Evolutionary conservation across 2,888 invertebrate genomes (phyloP), one percentile per base, ranked within the genome.

Genomic region (Deilephila elpenor): DNA sequence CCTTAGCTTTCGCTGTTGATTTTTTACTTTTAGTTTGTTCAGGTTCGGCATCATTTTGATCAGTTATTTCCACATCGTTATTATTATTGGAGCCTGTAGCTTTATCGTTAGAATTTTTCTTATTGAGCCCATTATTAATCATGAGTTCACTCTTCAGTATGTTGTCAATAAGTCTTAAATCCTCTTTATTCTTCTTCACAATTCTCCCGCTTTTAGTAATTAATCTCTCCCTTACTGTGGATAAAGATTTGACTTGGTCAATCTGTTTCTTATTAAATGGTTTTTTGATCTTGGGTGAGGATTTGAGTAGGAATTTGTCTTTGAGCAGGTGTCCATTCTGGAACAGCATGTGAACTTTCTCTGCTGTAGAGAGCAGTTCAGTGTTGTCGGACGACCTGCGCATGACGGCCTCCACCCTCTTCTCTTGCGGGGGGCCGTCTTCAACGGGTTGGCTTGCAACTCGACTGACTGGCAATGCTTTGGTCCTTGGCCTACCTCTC

Each of bases 131-230:
- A 70, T 76, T 80, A 20, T 87, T 86, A 76, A 92, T 91, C 82
- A 89, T 82, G 14, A 94, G 84, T 84, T 94, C 93, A 83, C 83
- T 88, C 76, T 89, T 91, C 71, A 93, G 80, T 73, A 93, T 91
- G 70, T 88, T 87, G 77, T 91, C 88, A 75, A 91, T 83, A 37
- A 89, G 77, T 76, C 86, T 85, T 34, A 92, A 78, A 77, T 88
- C 84, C 34, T 86, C 82, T 79, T 82, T 86, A 59, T 77, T 78
- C 76, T 84, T 86, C 71, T 83, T 87, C 75, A 82, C 87, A 2
- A 89, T 78, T 71, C 78, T 79, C 19, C 88, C 88, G 77, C 78
- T 86, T 80, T 86, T 87, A 25, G 87, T 78, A 25, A 85, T 81
- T 61, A 86, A 75, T 29, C 70, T 72, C 7, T 74, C 70, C 44